Conservation (phyloP, 2,797 vertebrate species). For the Hoplostethus mediterraneus region DNA sequence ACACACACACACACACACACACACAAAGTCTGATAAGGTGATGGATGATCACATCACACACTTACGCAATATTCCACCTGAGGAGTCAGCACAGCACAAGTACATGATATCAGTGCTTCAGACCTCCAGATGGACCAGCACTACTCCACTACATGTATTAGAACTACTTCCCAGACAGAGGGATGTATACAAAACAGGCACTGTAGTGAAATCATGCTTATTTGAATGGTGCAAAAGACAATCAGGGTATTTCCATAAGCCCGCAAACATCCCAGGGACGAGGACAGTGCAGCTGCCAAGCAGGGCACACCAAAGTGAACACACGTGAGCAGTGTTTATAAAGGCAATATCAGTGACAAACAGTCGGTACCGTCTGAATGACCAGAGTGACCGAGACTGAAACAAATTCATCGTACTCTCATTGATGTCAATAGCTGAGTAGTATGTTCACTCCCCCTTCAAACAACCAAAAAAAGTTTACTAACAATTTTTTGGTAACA, state of each 20-base stretch:
- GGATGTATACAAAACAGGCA: constrained; percentile 4
- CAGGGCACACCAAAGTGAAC: background rate
- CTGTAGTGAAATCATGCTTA: background rate
- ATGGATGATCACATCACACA: constrained; percentile 33
- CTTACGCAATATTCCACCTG: background rate
- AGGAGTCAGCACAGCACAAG: background rate
- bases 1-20: constrained; percentile 31
- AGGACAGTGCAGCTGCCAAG: background rate
- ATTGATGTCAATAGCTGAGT: too few relatives aligned
- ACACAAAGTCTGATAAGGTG: constrained; percentile 31
- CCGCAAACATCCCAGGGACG: constrained; percentile 17
- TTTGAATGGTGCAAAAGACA: constrained; percentile 16
- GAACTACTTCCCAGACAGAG: background rate
- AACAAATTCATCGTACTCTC: too few relatives aligned
- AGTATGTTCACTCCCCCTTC: too few relatives aligned
- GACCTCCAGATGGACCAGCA: background rate
- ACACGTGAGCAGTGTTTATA: constrained; percentile 6
- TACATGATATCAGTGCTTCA: background rate
- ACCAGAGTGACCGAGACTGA: background rate
- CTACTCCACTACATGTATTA: background rate
- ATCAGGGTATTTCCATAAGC: constrained; percentile 3
- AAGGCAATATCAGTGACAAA: background rate
- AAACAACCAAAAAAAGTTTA: background rate
- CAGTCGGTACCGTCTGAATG: background rate
- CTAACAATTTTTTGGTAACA: too few relatives aligned